Conservation (phyloP, 2,113 vertebrate genomes). For the Lepus europaeus region DNA sequence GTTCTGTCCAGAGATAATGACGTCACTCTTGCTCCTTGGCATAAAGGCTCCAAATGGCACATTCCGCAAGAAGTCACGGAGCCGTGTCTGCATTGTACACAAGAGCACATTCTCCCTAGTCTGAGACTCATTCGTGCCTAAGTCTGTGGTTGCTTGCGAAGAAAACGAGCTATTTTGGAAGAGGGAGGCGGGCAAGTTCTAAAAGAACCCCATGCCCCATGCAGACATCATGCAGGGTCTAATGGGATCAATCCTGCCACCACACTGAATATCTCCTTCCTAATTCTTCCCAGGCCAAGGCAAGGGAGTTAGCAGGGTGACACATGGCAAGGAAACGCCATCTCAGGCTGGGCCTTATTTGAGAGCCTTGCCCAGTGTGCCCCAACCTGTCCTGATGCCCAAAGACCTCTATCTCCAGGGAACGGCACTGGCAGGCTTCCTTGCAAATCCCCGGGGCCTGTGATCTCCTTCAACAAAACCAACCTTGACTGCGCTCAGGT, state of each 20-base stretch:
- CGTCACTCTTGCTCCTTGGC: neutral
- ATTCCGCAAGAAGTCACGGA: neutral
- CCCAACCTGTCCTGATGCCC: neutral
- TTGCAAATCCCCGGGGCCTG: neutral
- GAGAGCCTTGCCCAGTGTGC: neutral
- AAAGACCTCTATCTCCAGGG: neutral
- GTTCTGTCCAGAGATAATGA: constrained; percentile 4
- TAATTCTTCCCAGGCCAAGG: neutral
- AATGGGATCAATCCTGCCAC: neutral
- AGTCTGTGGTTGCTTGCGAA: constrained; percentile 21
- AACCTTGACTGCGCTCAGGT: neutral
- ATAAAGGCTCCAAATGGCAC: neutral
- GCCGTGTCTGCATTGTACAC: neutral
- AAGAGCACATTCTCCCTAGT: neutral
- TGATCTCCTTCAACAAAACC: constrained; percentile 20
- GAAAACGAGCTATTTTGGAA: constrained; percentile 10
- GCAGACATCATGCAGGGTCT: neutral
- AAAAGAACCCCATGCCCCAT: neutral
- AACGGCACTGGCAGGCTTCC: neutral
- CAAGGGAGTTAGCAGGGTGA: neutral
- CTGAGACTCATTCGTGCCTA: neutral
- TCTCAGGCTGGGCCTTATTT: neutral
- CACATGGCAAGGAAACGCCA: neutral
- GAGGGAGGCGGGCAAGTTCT: neutral
- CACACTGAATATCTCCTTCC: neutral